Evolutionary conservation across 2,888 invertebrate species (phyloP), one percentile per base, ranked within the genome.

Genomic region (Lacanobia wlatinum): DNA sequence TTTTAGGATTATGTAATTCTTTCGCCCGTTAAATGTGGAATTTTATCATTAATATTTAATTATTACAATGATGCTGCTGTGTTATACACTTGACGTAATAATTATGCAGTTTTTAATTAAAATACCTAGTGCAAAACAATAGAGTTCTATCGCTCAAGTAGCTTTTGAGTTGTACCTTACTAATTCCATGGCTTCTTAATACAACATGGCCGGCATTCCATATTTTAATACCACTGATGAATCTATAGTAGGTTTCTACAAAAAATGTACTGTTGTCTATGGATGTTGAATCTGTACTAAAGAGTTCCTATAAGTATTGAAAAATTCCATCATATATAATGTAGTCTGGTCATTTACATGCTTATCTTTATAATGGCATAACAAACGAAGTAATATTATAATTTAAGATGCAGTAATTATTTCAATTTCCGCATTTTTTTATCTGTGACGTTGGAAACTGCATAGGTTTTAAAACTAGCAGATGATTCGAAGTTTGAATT

Each of bases 271-370:
- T 5, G 10, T n/a, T 69, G 12, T 61, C 23, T 69, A 38, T 28
- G 38, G 12, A 3, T 12, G 52, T 52, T 56, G 46, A 52, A 40
- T 46, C 18, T 9, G 18, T 12, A n/a, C n/a, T 38, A 46, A 58
- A 46, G 12, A 60, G 21, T 69, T 55, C n/a, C 70, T 77, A 1
- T 14, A 59, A 12, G 2, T 38, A 34, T 46, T 61, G 28, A 40
- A 38, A 21, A 62, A 71, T 52, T 48, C 28, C 38, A 48, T 56
- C n/a, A 52, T 56, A 16, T 50, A n/a, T 60, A 56, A 48, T 78
- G 28, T 14, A 56, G 5, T 28, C 12, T 60, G 40, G 12, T n/a
- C 10, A 82, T 79, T 79, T 64, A 48, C 63, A 82, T 79, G 43
- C 23, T 67, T 67, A 76, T 70, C 65, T 59, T 58, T 38, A 2